Evolutionary conservation across 2,888 invertebrate genomes (phyloP).

Genomic region (Drosophila ustulata): DNA sequence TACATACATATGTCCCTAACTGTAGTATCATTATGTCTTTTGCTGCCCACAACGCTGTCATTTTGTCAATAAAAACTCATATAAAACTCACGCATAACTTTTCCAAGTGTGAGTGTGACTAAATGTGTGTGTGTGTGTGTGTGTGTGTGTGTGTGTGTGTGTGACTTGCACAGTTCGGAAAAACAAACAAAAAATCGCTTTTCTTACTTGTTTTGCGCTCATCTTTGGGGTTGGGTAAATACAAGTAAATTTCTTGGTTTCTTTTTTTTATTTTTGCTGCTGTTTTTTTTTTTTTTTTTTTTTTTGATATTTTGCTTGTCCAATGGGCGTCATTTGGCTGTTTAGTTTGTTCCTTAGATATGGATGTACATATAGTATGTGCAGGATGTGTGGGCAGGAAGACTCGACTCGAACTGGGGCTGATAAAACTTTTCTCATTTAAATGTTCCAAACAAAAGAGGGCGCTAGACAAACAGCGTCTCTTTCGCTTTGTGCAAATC

Average conservation of each 20-base stretch:
- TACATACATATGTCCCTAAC: slow-evolving; percentile 18
- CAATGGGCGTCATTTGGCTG: slow-evolving; percentile 60
- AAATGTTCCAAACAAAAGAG: slow-evolving; percentile 70
- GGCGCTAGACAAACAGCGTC: slow-evolving; percentile 62
- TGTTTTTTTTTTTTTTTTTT: slow-evolving; percentile 23
- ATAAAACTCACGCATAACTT: slow-evolving; percentile 59
- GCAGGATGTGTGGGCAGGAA: slow-evolving; percentile 12
- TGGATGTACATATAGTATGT: slow-evolving; percentile 21
- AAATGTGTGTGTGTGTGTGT: background rate
- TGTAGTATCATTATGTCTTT: slow-evolving; percentile 53
- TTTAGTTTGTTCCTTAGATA: slow-evolving; percentile 48
- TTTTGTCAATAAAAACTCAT: slow-evolving; percentile 62
- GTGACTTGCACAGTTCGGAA: slow-evolving; percentile 47
- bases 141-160: slow-evolving; percentile 11
- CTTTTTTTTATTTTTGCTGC: slow-evolving; percentile 20
- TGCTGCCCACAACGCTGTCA: slow-evolving; percentile 54
- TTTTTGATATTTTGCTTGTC: slow-evolving; percentile 26
- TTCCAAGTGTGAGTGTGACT: background rate
- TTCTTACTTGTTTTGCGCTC: slow-evolving; percentile 39
- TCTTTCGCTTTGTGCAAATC: slow-evolving; percentile 63
- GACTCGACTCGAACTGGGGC: slow-evolving; percentile 3
- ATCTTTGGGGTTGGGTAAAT: slow-evolving; percentile 30
- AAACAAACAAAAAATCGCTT: slow-evolving; percentile 51
- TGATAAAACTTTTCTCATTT: slow-evolving; percentile 72
- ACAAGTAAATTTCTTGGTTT: slow-evolving; percentile 32